Evolutionary conservation across 1,140 invertebrate genomes (phyloP).

Genomic region (Macrobrachium nipponense): DNA sequence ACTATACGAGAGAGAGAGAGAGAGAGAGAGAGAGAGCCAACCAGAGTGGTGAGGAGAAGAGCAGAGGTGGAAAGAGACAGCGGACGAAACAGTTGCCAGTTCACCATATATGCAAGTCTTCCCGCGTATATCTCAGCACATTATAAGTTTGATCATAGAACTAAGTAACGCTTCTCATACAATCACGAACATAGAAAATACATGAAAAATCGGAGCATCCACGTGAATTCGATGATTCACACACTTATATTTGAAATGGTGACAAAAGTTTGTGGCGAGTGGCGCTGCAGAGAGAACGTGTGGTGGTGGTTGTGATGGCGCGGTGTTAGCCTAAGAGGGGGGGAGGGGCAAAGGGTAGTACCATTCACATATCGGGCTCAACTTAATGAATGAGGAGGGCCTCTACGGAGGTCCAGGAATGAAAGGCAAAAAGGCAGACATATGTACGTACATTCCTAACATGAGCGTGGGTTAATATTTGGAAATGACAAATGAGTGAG

Average conservation of each 20-base stretch:
- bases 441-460: neutral
- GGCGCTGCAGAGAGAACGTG: too few relatives aligned
- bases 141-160: too few relatives aligned
- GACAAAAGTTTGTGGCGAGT: too few relatives aligned
- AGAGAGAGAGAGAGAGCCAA: constrained; percentile 34
- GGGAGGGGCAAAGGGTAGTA: neutral
- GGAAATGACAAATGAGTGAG: too few relatives aligned
- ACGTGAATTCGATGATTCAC: too few relatives aligned
- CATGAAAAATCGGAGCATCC: too few relatives aligned
- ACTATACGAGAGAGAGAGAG: constrained; percentile 23
- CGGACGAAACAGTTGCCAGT: neutral
- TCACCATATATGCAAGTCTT: neutral
- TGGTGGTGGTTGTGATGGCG: neutral
- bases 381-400: neutral
- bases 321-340: neutral
- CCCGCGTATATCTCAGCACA: neutral
- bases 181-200: too few relatives aligned
- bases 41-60: neutral
- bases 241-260: too few relatives aligned
- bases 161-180: too few relatives aligned
- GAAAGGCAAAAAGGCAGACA: neutral
- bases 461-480: too few relatives aligned
- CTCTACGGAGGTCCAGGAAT: neutral
- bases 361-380: too few relatives aligned
- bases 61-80: neutral